Conservation (phyloP, 2,797 vertebrate genomes). For the Basileuterus tristriatus region DNA sequence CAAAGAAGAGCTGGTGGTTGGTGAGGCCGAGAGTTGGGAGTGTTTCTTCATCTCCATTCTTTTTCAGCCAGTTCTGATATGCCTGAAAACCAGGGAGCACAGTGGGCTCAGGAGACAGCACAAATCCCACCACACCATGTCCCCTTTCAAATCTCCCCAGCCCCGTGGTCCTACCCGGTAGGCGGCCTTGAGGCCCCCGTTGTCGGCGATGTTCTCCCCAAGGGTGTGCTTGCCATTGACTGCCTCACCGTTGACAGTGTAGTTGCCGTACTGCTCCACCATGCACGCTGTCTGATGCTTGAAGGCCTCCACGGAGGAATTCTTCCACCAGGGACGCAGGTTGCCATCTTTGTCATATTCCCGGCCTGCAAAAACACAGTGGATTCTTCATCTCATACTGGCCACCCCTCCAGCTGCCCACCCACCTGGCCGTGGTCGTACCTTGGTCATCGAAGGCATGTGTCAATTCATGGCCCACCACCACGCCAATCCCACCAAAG, state of each 20-base stretch:
- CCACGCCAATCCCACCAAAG: conserved; percentile 95
- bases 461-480: conserved; percentile 96
- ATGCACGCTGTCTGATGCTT: conserved; percentile 92
- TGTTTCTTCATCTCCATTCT: conserved; percentile 86
- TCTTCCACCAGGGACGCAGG: conserved; percentile 97
- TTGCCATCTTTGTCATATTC: conserved; percentile 97
- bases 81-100: conserved; percentile 78
- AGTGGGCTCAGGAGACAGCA: background rate
- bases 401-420: background rate
- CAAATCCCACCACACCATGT: accelerated
- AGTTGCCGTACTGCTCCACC: conserved; percentile 93
- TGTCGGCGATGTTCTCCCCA: conserved; percentile 97
- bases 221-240: conserved; percentile 93
- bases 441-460: conserved; percentile 99
- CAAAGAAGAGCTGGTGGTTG: conserved; percentile 95
- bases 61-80: conserved; percentile 92
- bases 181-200: conserved; percentile 94
- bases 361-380: conserved; percentile 78
- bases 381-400: accelerated
- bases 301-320: conserved; percentile 94
- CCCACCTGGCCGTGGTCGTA: background rate
- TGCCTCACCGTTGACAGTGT: conserved; percentile 88
- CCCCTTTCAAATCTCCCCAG: accelerated
- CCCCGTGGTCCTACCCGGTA: conserved; percentile 80
- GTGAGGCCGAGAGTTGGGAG: conserved; percentile 90